Evolutionary conservation across 92 coral and sea anemone genomes (phyloP).

Genomic region (Muricea muricata): DNA sequence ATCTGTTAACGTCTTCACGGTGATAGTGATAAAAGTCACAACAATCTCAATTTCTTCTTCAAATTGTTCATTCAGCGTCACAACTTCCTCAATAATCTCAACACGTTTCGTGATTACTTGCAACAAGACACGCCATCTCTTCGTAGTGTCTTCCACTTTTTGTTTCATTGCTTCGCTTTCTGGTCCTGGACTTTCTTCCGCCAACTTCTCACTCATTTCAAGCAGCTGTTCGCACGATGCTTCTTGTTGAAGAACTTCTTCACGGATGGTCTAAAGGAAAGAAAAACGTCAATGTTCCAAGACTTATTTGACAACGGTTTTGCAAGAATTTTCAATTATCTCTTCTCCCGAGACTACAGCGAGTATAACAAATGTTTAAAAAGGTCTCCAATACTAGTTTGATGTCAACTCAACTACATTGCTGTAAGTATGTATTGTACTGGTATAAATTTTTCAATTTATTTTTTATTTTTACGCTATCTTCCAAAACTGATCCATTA

Average conservation of each 20-base stretch:
- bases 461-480: too few species aligned
- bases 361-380: too few species aligned
- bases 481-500: too few species aligned
- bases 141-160: constrained; percentile 74
- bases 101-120: constrained; percentile 22
- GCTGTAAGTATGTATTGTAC: too few species aligned
- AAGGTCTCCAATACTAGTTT: too few species aligned
- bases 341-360: too few species aligned
- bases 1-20: not conserved
- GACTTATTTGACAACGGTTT: too few species aligned
- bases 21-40: constrained; percentile 16
- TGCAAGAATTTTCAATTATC: too few species aligned
- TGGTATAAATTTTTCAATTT: too few species aligned
- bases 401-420: too few species aligned
- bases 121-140: constrained; percentile 71
- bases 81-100: constrained; percentile 33
- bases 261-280: constrained; percentile 38
- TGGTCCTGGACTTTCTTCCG: constrained; percentile 79
- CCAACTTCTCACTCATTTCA: constrained; percentile 81
- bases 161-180: constrained; percentile 72
- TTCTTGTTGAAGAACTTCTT: constrained; percentile 78
- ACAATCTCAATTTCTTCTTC: constrained; percentile 41
- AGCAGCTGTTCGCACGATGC: constrained; percentile 79
- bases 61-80: constrained; percentile 20
- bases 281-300: not conserved